These are phyloP conservation scores for Spheniscus mendiculus DNA, from an alignment of 2,113 vertebrate species.

Conservation along the genomic window DNA sequence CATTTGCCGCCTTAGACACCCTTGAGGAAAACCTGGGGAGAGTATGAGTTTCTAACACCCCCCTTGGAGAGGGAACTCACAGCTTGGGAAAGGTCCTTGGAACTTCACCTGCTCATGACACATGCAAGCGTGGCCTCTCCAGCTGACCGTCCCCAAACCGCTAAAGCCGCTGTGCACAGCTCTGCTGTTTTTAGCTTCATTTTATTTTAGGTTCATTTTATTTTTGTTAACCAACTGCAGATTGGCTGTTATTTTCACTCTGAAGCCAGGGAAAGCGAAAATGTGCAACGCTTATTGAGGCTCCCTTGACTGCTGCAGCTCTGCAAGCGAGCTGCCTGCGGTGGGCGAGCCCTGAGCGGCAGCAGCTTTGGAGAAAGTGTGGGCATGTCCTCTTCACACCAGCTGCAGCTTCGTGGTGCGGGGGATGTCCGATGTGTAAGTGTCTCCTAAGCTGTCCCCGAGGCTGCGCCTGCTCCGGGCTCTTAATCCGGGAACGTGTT, in stretches of 20 bases:
- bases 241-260: neutral
- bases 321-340: fast-evolving
- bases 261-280: neutral
- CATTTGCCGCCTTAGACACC: neutral
- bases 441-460: fast-evolving
- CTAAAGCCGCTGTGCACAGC: neutral
- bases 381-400: neutral
- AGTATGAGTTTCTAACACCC: neutral
- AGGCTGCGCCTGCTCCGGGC: neutral
- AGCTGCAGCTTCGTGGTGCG: fast-evolving
- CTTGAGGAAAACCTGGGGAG: neutral
- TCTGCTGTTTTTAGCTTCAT: neutral
- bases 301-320: fast-evolving
- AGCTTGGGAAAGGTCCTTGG: neutral
- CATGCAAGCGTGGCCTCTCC: fast-evolving
- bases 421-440: fast-evolving
- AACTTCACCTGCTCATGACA: neutral
- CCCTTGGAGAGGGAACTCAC: neutral
- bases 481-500: fast-evolving
- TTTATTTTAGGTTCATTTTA: neutral
- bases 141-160: neutral
- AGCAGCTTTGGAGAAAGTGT: neutral
- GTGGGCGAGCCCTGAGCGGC: neutral
- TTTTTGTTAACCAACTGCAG: neutral
- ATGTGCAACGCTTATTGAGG: neutral